These are phyloP conservation scores for Suncus etruscus DNA, from an alignment of 2,113 vertebrate genomes.

Conservation along the genomic window DNA sequence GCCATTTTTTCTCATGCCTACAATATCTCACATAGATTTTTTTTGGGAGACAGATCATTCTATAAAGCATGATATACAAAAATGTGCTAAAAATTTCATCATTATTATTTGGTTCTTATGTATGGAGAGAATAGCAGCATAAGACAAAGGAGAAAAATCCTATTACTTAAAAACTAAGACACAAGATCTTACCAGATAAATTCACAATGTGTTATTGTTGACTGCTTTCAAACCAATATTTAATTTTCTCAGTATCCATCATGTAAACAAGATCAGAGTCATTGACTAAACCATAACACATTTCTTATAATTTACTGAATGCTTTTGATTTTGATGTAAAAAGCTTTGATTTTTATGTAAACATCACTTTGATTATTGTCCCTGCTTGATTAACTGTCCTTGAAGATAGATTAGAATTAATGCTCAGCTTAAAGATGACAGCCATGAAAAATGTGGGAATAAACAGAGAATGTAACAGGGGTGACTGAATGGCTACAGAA, in stretches of 20 bases:
- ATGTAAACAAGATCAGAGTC: slow-evolving; percentile 37
- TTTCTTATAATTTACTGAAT: slow-evolving; percentile 60
- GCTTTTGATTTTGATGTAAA: slow-evolving; percentile 60
- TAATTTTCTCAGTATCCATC: slow-evolving; percentile 24
- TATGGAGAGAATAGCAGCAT: neutral
- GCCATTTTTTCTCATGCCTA: neutral
- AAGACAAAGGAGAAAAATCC: neutral
- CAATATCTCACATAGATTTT: neutral
- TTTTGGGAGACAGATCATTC: neutral
- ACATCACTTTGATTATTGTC: slow-evolving; percentile 59
- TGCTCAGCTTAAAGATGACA: neutral
- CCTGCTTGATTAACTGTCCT: slow-evolving; percentile 57
- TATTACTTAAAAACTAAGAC: slow-evolving; percentile 16
- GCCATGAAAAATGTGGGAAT: neutral
- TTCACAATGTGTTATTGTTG: neutral
- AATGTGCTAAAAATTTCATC: neutral
- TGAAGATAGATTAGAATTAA: slow-evolving; percentile 63
- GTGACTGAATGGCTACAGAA: neutral
- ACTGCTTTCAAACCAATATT: slow-evolving; percentile 42
- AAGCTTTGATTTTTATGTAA: slow-evolving; percentile 61
- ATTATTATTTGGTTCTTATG: neutral
- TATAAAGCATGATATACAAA: neutral
- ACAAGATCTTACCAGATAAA: slow-evolving; percentile 42
- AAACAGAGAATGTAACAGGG: accelerated
- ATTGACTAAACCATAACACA: slow-evolving; percentile 64